Evolutionary conservation across 2,113 vertebrate genomes (phyloP).

Genomic region (Nyctibius bracteatus): DNA sequence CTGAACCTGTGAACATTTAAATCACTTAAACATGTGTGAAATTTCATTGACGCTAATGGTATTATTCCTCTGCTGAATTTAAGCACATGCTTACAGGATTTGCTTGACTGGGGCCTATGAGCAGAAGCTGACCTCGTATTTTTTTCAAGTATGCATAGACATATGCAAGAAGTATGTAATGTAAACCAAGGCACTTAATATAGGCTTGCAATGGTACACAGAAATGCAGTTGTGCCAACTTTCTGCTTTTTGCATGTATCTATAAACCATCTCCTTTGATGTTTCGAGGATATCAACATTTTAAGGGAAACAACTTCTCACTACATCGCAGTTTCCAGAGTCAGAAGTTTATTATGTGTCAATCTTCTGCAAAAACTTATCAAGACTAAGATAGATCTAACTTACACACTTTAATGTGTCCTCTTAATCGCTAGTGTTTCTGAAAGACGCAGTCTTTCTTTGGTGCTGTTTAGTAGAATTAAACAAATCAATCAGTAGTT

Average conservation of each 20-base stretch:
- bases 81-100: slow-evolving; percentile 32
- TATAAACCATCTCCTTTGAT: neutral
- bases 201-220: neutral
- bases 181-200: neutral
- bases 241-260: neutral
- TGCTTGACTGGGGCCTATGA: neutral
- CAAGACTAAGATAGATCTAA: neutral
- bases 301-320: neutral
- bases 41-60: neutral
- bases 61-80: slow-evolving; percentile 2
- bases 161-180: neutral
- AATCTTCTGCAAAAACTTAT: slow-evolving; percentile 13
- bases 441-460: slow-evolving; percentile 43
- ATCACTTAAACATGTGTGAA: neutral
- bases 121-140: neutral
- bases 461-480: slow-evolving; percentile 71
- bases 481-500: slow-evolving; percentile 75
- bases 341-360: neutral
- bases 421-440: slow-evolving; percentile 51
- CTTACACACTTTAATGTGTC: neutral
- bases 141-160: neutral
- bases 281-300: neutral
- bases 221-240: neutral
- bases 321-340: slow-evolving; percentile 10
- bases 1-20: neutral